These are phyloP conservation scores for Pongo pygmaeus DNA, from an alignment of 2,113 vertebrate species.

Conservation along the genomic window DNA sequence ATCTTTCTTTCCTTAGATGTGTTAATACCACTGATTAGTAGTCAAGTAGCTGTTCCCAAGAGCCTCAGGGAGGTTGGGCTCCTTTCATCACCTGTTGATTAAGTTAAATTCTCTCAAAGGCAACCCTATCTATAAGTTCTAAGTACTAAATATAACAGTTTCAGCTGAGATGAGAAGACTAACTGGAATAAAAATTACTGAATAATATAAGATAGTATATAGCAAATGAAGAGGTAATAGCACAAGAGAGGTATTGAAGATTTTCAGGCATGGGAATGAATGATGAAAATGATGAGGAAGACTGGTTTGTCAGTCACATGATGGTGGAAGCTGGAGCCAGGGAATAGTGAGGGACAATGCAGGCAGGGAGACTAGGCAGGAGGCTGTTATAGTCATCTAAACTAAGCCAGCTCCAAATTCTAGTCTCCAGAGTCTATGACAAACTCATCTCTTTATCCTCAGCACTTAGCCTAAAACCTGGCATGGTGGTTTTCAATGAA, in stretches of 20 bases:
- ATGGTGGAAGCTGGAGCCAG: not conserved
- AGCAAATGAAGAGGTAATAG: not conserved
- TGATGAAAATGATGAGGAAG: not conserved
- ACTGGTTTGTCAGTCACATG: not conserved
- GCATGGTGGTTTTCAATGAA: not conserved
- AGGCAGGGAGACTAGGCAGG: not conserved
- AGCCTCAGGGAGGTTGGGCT: not conserved
- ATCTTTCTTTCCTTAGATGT: constrained; percentile 21
- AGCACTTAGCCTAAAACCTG: not conserved
- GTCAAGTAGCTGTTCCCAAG: not conserved
- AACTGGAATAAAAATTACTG: constrained; percentile 5
- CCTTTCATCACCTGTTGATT: constrained; percentile 52
- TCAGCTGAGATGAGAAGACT: constrained; percentile 17
- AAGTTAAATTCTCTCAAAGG: constrained; percentile 44
- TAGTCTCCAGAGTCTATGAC: not conserved
- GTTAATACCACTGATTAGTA: constrained; percentile 41
- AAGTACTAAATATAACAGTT: not conserved
- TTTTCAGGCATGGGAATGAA: not conserved
- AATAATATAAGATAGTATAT: not conserved
- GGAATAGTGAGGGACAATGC: not conserved
- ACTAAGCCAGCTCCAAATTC: not conserved
- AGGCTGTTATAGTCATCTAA: not conserved
- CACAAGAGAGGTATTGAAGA: not conserved
- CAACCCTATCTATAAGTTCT: constrained; percentile 32
- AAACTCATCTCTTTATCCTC: not conserved